Base-by-base conservation (phyloP, 2,888 invertebrate species). In the Philhelius pedissequus region DNA sequence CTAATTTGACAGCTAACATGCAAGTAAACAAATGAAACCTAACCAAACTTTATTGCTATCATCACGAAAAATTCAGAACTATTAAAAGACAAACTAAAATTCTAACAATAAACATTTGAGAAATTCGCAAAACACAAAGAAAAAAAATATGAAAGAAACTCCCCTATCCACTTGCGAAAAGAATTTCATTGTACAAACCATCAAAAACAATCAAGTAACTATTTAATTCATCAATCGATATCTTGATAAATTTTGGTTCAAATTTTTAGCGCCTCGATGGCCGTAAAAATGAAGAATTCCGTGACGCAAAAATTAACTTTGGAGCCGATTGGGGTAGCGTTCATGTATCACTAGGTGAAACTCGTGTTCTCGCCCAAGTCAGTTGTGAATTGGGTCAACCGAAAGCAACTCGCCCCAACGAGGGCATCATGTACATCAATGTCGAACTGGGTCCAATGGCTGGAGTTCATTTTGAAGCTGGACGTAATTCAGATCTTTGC, bases 381-480 rank as follows among this genome's bases (percentile, higher is more conserved):
- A 96, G 96, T 5, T 97, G 97, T 92, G 97, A 97, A 92, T 94
- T 99, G 35, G 95, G 95, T 64, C 94, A 94, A 86, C 98, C 98
- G 0, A 96, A 96, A 91, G 94, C 95, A 38, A 94, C 96, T 0
- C 93, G 98, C 48, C 97, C 98, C 0, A 97, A 96, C 89, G 98
- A 99, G 91, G 98, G 98, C 1, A 94, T 96, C 84, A 90, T 99
- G 15, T 94, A 94, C 88, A 94, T 98, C 38, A 97, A 97, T 92
- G 95, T 97, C 1, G 98, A 98, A 90, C 92, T 98, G 50, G 95
- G 95, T 87, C 95, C 97, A 2, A 95, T 98, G 94, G 97, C 97
- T 1, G 95, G 96, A 1, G 95, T 96, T 3, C 94, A 96, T 88
- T 96, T 97, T 91, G 98, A 98, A 90, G 92, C 94, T 6, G 95